A percentile compares a stretch with the other conserved stretches of the same genome.
Conservation (phyloP, 2,888 invertebrate genomes). For the Andrena flavipes region DNA sequence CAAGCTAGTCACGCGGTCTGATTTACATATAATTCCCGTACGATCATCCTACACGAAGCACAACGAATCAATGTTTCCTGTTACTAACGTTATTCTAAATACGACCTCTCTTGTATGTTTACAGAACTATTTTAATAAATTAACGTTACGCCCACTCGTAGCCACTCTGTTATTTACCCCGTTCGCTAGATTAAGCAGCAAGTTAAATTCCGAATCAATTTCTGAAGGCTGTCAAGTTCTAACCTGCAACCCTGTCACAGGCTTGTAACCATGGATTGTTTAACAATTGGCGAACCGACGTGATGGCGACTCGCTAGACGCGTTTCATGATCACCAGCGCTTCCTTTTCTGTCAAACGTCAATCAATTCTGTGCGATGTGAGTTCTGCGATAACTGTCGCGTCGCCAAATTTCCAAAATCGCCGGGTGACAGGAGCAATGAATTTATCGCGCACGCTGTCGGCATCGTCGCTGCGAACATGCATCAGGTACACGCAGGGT, state of each 20-base stretch:
- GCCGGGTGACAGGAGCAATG: conserved; percentile 60
- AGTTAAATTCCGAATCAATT: neutral
- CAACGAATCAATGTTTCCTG: neutral
- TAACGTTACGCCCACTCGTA: neutral
- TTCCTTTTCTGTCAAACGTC: conserved; percentile 34
- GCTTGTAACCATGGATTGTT: conserved; percentile 74
- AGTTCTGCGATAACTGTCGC: conserved; percentile 36
- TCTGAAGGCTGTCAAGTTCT: neutral
- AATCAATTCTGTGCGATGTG: conserved; percentile 57
- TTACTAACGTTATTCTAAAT: conserved; percentile 3
- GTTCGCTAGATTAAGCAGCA: neutral
- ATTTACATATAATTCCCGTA: conserved; percentile 1
- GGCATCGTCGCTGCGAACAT: conserved; percentile 40
- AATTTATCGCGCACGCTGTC: conserved; percentile 56
- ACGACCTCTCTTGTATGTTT: conserved; percentile 37
- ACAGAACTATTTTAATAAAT: conserved; percentile 52
- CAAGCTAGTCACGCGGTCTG: neutral
- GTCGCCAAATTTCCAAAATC: conserved; percentile 54
- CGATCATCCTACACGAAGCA: neutral
- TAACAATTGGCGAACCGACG: conserved; percentile 72
- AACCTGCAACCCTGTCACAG: neutral
- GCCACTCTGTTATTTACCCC: neutral
- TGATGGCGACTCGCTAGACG: conserved; percentile 35
- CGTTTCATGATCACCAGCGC: conserved; percentile 50
- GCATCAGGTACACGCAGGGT: conserved; percentile 18